Evolutionary conservation across 2,797 vertebrate genomes (phyloP).

Genomic region (Karalla daura): DNA sequence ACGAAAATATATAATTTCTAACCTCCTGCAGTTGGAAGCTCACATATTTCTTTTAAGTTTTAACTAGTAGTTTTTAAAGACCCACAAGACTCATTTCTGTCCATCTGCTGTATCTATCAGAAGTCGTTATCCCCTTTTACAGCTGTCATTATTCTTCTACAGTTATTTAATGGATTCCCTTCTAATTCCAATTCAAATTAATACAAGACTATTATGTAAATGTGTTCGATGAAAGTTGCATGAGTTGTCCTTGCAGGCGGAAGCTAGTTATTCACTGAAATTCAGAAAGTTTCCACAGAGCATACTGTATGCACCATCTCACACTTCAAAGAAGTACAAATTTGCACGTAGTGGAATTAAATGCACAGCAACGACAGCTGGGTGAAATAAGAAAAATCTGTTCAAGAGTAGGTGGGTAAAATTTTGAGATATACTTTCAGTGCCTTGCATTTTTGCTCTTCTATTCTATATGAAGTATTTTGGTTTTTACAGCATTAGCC

Average conservation of each 20-base stretch:
- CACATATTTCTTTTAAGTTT: conserved; percentile 28
- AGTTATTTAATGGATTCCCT: conserved; percentile 38
- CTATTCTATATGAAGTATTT: background rate
- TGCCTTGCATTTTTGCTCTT: background rate
- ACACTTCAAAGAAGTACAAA: background rate
- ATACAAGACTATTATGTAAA: conserved; percentile 38
- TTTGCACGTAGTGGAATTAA: background rate
- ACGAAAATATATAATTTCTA: conserved; percentile 20
- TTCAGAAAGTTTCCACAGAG: background rate
- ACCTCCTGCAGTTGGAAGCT: background rate
- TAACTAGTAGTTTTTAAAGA: conserved; percentile 18
- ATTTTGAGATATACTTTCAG: background rate
- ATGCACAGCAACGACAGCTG: background rate
- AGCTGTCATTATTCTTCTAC: conserved; percentile 41
- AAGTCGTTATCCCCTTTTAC: conserved; percentile 25
- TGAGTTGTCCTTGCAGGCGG: background rate
- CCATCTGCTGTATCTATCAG: conserved; percentile 44
- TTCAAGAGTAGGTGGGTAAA: background rate
- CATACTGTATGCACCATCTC: background rate
- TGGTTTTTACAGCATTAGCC: background rate
- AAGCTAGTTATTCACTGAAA: conserved; percentile 12
- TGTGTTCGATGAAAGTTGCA: conserved; percentile 27
- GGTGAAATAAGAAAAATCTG: background rate
- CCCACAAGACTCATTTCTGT: conserved; percentile 37
- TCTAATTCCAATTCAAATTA: conserved; percentile 42